These are phyloP conservation scores for Romanogobio albipinnatus DNA, from an alignment of 2,113 vertebrate species.

Conservation along the genomic window DNA sequence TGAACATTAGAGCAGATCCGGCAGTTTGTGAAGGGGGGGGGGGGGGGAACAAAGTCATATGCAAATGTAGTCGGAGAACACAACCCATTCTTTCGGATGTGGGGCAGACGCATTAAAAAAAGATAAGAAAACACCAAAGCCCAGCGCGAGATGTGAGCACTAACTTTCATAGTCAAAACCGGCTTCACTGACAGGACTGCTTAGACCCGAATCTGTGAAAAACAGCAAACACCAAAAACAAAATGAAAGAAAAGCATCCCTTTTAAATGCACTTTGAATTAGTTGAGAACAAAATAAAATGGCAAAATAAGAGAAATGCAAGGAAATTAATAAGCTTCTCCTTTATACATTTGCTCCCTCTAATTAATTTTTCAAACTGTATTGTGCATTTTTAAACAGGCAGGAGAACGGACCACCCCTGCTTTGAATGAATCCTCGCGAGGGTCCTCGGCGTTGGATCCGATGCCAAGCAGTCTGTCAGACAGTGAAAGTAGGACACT, in stretches of 20 bases:
- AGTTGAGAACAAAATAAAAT: slow-evolving; percentile 38
- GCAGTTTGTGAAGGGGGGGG: slow-evolving; percentile 59
- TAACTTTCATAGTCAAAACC: slow-evolving; percentile 98
- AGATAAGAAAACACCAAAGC: slow-evolving; percentile 75
- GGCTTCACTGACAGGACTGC: slow-evolving; percentile 95
- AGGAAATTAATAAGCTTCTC: slow-evolving; percentile 47
- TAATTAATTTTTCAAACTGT: not conserved
- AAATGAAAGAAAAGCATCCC: slow-evolving; percentile 60
- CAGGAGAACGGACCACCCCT: not conserved
- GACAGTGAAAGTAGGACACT: slow-evolving; percentile 50
- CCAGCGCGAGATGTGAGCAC: slow-evolving; percentile 82
- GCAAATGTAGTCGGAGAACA: slow-evolving; percentile 41
- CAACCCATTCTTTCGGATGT: slow-evolving; percentile 59
- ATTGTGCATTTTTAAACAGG: slow-evolving; percentile 31
- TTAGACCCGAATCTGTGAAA: slow-evolving; percentile 96
- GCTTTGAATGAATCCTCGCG: slow-evolving; percentile 28
- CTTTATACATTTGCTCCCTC: not conserved
- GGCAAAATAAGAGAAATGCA: slow-evolving; percentile 72
- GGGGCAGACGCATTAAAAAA: slow-evolving; percentile 64
- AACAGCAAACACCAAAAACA: slow-evolving; percentile 81
- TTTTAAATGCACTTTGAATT: slow-evolving; percentile 39
- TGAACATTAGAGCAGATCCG: slow-evolving; percentile 63
- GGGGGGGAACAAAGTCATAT: slow-evolving; percentile 31
- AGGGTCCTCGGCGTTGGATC: slow-evolving; percentile 36
- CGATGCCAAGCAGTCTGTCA: slow-evolving; percentile 32